Evolutionary conservation across 2,888 invertebrate species (phyloP), one percentile per base, ranked within the genome.

Genomic region (Allolobophora icterica): DNA sequence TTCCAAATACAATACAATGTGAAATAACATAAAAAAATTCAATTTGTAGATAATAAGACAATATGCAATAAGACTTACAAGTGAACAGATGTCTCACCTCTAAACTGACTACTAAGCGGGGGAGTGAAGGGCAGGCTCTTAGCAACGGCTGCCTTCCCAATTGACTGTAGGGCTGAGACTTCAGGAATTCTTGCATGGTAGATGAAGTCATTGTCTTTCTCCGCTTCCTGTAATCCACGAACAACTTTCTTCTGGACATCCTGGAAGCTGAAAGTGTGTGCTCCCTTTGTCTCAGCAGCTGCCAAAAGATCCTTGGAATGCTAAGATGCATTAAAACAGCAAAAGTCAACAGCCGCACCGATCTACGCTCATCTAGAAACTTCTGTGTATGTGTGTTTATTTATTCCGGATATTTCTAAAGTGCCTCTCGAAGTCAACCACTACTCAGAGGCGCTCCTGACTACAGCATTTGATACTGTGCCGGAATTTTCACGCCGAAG

Each of bases 181-280:
- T 93, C 93, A 24, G 93, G 93, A 30, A 92, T 91, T 95, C 98
- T 97, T 96, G 99, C 99, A 96, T 99, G 99, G 96, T 99, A 99
- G 92, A 96, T 99, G 95, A 99, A 99, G 96, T 99, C 98, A 96
- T 99, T 99, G 96, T 99, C 99, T 95, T 98, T 98, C 94, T 97
- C 97, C 0, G 98, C 98, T 94, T 97, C 97, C 1, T 97, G 96
- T 92, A 98, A 96, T 94, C 97, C 97, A 84, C 95, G 94, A 89
- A 95, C 94, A 71, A 96, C 97, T 40, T 93, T 93, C 33, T 94
- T 94, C 90, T 94, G 93, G 83, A 95, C 94, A 89, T 94, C 94
- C 33, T 93, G 93, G 93, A 95, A 95, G 91, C 92, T 92, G 93
- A 95, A 95, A 2, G 93, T 93, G 87, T 34, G 34, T 17, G 35